Percentiles rank a stretch among this genome's conserved stretches.
Conservation (phyloP, 2,113 vertebrate genomes). For the Shinisaurus crocodilurus region DNA sequence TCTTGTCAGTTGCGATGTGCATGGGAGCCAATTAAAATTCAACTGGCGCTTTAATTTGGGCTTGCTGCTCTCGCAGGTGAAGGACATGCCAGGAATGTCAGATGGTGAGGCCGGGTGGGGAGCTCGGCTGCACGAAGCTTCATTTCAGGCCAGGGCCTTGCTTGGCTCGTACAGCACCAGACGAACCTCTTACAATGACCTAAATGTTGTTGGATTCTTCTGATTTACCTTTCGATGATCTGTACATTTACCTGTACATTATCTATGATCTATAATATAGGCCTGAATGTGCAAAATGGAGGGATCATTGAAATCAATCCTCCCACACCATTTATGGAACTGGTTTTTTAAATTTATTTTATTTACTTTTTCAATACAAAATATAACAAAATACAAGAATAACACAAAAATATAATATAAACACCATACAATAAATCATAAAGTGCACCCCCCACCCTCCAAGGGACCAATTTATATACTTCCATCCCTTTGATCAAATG, state of each 20-base stretch:
- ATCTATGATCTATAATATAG: neutral
- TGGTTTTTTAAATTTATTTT: too few species aligned
- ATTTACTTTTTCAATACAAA: too few species aligned
- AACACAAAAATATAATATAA: too few species aligned
- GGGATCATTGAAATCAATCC: neutral
- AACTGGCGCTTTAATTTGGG: too few species aligned
- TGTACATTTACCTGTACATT: neutral
- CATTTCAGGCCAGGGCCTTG: neutral
- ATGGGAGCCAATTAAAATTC: neutral
- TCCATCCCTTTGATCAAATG: too few species aligned
- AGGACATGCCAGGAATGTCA: neutral
- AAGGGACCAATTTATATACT: too few species aligned
- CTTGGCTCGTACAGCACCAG: neutral
- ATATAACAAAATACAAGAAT: too few species aligned
- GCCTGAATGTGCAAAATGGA: neutral
- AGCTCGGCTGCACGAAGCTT: neutral
- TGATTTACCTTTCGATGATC: too few species aligned
- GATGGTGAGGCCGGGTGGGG: neutral
- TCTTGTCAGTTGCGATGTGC: neutral
- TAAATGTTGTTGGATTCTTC: neutral
- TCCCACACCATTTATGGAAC: neutral
- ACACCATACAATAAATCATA: too few species aligned
- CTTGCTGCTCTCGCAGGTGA: neutral
- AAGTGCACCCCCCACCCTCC: too few species aligned
- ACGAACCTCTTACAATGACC: too few species aligned